A percentile compares a stretch with the other conserved stretches of the same genome.
Conservation (phyloP, 2,113 vertebrate genomes). For the Eclectus roratus region DNA sequence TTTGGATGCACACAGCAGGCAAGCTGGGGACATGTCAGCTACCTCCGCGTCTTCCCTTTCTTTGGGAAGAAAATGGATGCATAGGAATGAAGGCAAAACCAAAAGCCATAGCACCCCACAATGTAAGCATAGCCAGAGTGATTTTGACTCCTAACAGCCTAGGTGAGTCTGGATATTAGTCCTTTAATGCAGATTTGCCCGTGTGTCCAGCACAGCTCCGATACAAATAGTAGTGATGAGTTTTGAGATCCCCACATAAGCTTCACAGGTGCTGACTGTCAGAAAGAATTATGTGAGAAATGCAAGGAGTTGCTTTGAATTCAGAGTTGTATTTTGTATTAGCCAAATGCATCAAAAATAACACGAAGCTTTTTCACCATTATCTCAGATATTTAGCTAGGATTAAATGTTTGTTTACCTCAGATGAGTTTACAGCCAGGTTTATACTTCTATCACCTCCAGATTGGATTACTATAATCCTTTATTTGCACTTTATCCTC, state of each 20-base stretch:
- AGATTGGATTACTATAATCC: conserved; percentile 66
- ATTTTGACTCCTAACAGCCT: neutral
- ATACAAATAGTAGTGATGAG: neutral
- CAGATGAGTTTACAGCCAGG: neutral
- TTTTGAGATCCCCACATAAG: neutral
- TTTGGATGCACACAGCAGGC: neutral
- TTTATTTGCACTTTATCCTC: conserved; percentile 27
- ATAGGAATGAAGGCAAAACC: neutral
- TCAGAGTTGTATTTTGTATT: conserved; percentile 6
- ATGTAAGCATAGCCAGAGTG: neutral
- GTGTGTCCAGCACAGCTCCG: neutral
- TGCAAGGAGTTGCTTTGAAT: neutral
- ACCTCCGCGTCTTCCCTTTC: neutral
- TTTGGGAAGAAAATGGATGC: neutral
- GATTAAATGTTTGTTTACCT: conserved; percentile 59
- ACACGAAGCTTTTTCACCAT: neutral
- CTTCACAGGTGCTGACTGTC: neutral
- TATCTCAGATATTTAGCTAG: conserved; percentile 56
- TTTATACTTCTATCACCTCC: conserved; percentile 51
- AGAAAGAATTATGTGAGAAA: neutral
- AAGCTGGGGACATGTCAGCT: neutral
- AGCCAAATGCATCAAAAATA: conserved; percentile 27
- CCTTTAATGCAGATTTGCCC: neutral
- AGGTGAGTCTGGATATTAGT: neutral
- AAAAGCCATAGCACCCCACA: neutral